Evolutionary conservation across 2,888 invertebrate genomes (phyloP), one percentile per base, ranked within the genome.

Genomic region (Zele albiditarsus): DNA sequence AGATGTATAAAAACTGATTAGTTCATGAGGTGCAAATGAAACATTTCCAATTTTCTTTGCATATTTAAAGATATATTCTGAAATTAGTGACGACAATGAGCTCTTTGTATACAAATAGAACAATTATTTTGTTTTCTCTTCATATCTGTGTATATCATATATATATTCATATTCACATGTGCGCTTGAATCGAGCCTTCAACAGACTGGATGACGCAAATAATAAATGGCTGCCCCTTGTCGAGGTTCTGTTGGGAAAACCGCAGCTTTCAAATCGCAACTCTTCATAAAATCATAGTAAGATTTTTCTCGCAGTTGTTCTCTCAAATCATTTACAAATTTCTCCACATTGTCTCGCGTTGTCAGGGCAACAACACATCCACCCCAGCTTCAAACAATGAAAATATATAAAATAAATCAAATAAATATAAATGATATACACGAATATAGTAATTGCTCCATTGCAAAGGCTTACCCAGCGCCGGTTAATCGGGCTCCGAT

Each of bases 401-500:
- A 62, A 12, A 67, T 25, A 28, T n/a, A 53, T 0, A 20, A 57
- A 68, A 33, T 27, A 20, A 33, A 58, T 38, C 6, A 10, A 25
- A 4, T 67, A 49, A 12, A 23, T 23, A 10, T 38, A 1, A 27
- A n/a, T 57, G 28, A 20, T 62, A 68, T 53, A 27, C 66, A 68
- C 60, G 46, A 49, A 60, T 38, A 71, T 27, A 42, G 10, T 33
- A 14, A 62, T 46, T 23, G 28, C 28, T 23, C 20, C 33, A 2
- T 16, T 8, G 1, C 28, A 25, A 10, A 16, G 42, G 84, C 88
- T 89, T 88, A 94, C 91, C 98, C 98, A 38, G 99, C 99, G 46
- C 99, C 99, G 1, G 99, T 99, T 53, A 99, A 91, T 69, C 99
- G 93, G n/a, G 96, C 95, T 58, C 97, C 95, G n/a, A 95, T 90